These are phyloP conservation scores for Oreohelix idahoensis DNA, from an alignment of 1,140 invertebrate genomes.

Conservation along the genomic window DNA sequence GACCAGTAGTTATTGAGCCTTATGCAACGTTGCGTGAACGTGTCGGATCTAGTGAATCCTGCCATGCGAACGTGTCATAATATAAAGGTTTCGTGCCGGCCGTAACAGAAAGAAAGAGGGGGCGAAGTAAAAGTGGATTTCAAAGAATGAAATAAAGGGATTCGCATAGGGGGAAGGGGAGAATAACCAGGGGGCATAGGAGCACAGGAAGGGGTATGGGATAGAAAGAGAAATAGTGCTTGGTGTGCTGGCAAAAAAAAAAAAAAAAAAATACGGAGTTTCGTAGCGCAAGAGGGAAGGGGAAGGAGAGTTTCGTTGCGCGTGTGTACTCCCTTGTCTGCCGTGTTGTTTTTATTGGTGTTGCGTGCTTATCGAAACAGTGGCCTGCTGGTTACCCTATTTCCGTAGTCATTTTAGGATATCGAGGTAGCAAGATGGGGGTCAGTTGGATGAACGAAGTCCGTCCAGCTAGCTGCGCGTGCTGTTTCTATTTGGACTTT, in stretches of 20 bases:
- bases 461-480: not conserved
- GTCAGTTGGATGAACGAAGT: not conserved
- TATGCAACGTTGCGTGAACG: not conserved
- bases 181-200: not conserved
- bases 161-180: no score
- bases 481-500: no score
- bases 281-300: no score
- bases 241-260: no score
- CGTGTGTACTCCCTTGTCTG: not conserved
- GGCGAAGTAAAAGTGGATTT: not conserved
- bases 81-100: not conserved
- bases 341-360: not conserved
- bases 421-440: not conserved
- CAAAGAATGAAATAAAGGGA: not conserved
- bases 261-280: no score
- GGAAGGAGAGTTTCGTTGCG: not conserved
- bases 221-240: no score
- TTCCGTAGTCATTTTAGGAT: not conserved
- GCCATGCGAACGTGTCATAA: not conserved
- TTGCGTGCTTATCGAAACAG: not conserved
- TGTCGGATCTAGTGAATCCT: not conserved
- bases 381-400: not conserved
- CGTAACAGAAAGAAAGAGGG: not conserved
- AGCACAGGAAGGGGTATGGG: not conserved
- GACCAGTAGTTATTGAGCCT: not conserved